phyloP scores from a whole-genome alignment of 2,888 invertebrate genomes.

The Chesias legatella region DNA sequence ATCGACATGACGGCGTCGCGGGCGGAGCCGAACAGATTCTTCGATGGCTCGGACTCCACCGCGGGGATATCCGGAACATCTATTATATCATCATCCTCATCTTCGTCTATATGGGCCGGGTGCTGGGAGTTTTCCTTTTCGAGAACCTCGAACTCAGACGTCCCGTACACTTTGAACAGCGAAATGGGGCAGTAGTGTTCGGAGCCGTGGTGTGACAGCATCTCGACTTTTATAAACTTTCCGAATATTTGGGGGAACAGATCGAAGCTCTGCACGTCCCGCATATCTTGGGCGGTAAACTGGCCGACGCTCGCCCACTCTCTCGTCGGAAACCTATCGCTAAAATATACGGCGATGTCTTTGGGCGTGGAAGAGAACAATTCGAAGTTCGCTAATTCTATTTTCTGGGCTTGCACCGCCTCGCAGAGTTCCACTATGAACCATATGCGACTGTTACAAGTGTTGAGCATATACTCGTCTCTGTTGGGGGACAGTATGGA shows the following conservation, averaged over 20 bases:
- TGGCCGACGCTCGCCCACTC: constrained; percentile 95
- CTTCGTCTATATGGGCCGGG: constrained; percentile 82
- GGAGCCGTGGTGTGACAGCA: constrained; percentile 95
- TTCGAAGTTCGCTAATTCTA: constrained; percentile 98
- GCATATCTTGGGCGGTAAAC: constrained; percentile 92
- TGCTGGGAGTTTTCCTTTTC: constrained; percentile 89
- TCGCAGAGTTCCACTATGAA: constrained; percentile 99
- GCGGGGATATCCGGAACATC: constrained; percentile 76
- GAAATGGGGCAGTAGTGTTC: constrained; percentile 99
- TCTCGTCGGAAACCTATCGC: constrained; percentile 93
- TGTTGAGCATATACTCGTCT: constrained; percentile 99
- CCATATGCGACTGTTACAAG: constrained; percentile 96
- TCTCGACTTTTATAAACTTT: constrained; percentile 94
- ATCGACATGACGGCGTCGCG: constrained; percentile 95
- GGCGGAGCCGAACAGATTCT: constrained; percentile 91
- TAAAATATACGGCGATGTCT: constrained; percentile 92
- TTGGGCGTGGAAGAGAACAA: constrained; percentile 98
- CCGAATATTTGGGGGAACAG: constrained; percentile 90
- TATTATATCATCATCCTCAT: constrained; percentile 84
- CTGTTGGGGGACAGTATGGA: constrained; percentile 92
- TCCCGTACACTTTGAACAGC: constrained; percentile 95
- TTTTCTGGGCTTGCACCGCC: constrained; percentile 95
- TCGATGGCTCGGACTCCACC: constrained; percentile 76
- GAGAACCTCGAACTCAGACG: constrained; percentile 94
- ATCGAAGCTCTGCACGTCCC: constrained; percentile 92